phyloP scores from a whole-genome alignment of 2,797 vertebrate species.

The Sarcophilus harrisii region DNA sequence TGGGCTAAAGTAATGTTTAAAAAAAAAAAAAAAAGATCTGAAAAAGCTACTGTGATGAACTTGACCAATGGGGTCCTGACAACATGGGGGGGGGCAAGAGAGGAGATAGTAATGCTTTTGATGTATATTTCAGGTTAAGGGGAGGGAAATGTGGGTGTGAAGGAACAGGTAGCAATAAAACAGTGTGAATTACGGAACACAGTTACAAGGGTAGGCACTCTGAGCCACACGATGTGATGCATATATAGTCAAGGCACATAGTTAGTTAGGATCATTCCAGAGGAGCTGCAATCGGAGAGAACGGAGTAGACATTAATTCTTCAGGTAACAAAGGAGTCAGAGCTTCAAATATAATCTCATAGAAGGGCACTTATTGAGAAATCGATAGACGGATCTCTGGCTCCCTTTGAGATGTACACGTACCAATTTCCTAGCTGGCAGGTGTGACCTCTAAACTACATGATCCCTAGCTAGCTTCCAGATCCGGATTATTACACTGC shows the following conservation, averaged over 20 bases:
- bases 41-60: background rate
- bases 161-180: background rate
- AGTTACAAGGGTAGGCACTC: background rate
- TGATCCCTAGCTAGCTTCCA: background rate
- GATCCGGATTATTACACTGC: background rate
- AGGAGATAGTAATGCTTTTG: background rate
- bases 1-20: background rate
- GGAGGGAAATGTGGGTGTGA: background rate
- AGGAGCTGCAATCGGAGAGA: conserved; percentile 28
- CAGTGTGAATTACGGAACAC: background rate
- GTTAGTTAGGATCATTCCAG: conserved; percentile 51
- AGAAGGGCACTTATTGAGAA: conserved; percentile 58
- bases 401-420: conserved; percentile 57
- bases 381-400: conserved; percentile 50
- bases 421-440: conserved; percentile 11
- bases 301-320: background rate
- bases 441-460: conserved; percentile 5
- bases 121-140: background rate
- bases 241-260: conserved; percentile 71
- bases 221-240: conserved; percentile 44
- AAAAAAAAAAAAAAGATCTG: background rate
- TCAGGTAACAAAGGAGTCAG: conserved; percentile 26
- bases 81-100: background rate
- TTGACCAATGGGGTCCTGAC: background rate
- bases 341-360: conserved; percentile 50